phyloP scores from a whole-genome alignment of 2,113 vertebrate genomes.

The Archocentrus centrarchus region DNA sequence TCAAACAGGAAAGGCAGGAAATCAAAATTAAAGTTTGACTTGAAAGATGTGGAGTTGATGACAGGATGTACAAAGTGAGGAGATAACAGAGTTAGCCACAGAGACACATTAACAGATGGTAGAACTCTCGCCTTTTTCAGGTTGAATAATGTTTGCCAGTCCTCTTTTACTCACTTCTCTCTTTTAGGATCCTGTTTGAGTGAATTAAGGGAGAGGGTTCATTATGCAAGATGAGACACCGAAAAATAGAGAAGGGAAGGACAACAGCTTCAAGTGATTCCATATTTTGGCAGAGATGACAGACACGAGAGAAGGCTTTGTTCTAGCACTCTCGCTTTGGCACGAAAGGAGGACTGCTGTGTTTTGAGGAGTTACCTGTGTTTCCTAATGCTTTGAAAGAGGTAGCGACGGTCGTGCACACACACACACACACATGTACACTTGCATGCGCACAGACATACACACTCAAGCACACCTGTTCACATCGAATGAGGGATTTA shows the following conservation, averaged over 20 bases:
- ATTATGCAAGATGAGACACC: slow-evolving; percentile 47
- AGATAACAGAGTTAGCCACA: slow-evolving; percentile 9
- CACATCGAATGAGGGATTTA: slow-evolving; percentile 3
- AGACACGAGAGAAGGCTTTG: slow-evolving; percentile 54
- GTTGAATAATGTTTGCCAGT: slow-evolving; percentile 36
- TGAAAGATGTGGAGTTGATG: slow-evolving; percentile 1
- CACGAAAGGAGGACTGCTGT: slow-evolving; percentile 56
- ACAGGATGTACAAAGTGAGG: neutral
- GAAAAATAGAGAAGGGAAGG: slow-evolving; percentile 14
- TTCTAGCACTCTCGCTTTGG: slow-evolving; percentile 41
- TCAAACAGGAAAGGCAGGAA: neutral
- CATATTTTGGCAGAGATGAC: slow-evolving; percentile 56
- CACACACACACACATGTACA: neutral
- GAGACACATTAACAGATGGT: slow-evolving; percentile 52
- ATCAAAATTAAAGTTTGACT: neutral
- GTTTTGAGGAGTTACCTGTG: slow-evolving; percentile 61
- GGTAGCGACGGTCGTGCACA: neutral
- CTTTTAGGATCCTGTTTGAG: slow-evolving; percentile 47
- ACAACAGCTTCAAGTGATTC: slow-evolving; percentile 45
- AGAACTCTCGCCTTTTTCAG: slow-evolving; percentile 31
- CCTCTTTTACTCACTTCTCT: slow-evolving; percentile 20
- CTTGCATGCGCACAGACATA: neutral
- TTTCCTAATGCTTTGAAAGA: slow-evolving; percentile 54
- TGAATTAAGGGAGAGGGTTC: slow-evolving; percentile 45
- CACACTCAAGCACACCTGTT: neutral